These are phyloP conservation scores for Melanotaenia parkinsoni DNA, from an alignment of 2,797 vertebrate species.

Conservation along the genomic window DNA sequence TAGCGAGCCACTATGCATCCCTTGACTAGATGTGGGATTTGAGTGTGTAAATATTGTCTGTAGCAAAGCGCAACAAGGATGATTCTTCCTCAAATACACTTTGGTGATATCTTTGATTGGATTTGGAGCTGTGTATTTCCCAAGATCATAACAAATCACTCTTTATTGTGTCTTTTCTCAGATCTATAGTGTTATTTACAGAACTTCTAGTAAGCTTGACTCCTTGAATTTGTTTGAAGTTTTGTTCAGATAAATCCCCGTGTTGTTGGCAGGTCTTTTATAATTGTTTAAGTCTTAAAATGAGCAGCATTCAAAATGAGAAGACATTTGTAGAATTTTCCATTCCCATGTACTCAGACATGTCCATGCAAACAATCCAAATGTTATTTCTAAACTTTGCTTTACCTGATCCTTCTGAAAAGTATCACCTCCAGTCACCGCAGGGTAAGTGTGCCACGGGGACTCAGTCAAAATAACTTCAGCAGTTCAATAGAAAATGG, in stretches of 20 bases:
- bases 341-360: conserved; percentile 11
- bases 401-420: conserved; percentile 69
- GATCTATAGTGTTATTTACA: conserved; percentile 75
- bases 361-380: conserved; percentile 43
- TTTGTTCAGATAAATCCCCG: conserved; percentile 68
- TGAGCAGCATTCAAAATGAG: conserved; percentile 45
- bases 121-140: conserved; percentile 79
- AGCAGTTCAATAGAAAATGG: conserved; percentile 71
- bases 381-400: conserved; percentile 70
- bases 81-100: conserved; percentile 80
- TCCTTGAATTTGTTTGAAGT: conserved; percentile 68
- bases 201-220: conserved; percentile 66
- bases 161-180: conserved; percentile 74
- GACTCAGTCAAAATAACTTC: conserved; percentile 79
- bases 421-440: conserved; percentile 65
- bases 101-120: conserved; percentile 81
- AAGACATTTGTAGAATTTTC: conserved; percentile 50
- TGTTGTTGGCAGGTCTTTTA: conserved; percentile 54
- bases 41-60: conserved; percentile 83
- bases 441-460: conserved; percentile 71
- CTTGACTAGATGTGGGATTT: conserved; percentile 80
- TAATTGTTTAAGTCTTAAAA: conserved; percentile 66
- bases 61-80: conserved; percentile 75
- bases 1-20: conserved; percentile 74
- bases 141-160: conserved; percentile 79